Conservation (phyloP, 2,797 vertebrate genomes). For the Capromys pilorides region DNA sequence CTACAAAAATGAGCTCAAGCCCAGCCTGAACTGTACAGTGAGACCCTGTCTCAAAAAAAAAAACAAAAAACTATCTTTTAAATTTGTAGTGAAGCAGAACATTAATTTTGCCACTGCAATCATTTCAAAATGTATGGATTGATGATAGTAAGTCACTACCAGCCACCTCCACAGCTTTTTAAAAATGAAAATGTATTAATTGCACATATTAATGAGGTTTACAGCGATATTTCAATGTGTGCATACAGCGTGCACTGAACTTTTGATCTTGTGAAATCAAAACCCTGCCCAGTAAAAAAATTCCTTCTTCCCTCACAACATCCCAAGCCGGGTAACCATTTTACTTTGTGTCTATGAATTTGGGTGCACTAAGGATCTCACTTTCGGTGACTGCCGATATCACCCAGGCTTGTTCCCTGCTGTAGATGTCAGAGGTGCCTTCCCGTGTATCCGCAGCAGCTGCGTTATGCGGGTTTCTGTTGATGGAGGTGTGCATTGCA, state of each 20-base stretch:
- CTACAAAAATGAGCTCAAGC: too few relatives aligned
- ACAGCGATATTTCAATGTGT: not conserved
- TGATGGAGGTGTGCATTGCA: not conserved
- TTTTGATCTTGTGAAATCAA: not conserved
- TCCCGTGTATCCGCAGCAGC: not conserved
- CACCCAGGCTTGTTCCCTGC: not conserved
- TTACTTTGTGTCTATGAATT: not conserved
- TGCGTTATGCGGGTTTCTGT: fast-evolving
- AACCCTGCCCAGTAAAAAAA: not conserved
- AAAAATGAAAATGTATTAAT: not conserved
- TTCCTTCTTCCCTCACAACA: too few relatives aligned
- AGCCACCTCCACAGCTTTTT: not conserved
- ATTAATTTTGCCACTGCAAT: not conserved
- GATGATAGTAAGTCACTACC: not conserved
- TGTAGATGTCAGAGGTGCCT: not conserved
- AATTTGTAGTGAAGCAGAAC: not conserved
- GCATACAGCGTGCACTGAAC: not conserved
- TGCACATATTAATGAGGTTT: not conserved
- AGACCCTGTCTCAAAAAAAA: too few relatives aligned
- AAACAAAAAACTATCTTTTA: not conserved
- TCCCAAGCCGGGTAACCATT: fast-evolving
- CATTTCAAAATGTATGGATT: not conserved
- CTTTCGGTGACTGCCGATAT: not conserved
- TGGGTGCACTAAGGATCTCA: not conserved
- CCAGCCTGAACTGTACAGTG: too few relatives aligned